Conservation (phyloP, 1,140 invertebrate species). For the Spodoptera frugiperda region DNA sequence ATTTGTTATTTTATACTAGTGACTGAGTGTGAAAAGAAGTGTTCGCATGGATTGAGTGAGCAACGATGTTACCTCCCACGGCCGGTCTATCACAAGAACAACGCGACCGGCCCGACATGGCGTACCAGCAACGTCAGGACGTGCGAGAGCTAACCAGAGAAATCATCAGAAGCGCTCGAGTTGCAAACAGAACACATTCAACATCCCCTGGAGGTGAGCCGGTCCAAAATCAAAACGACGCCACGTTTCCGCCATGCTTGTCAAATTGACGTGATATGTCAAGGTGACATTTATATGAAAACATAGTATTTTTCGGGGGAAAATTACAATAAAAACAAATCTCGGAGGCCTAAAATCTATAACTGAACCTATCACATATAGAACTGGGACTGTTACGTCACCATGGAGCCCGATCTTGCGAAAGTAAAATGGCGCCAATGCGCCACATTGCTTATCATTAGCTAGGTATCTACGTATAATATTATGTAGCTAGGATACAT, state of each 20-base stretch:
- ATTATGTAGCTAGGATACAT: constrained; percentile 23
- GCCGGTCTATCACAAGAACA: constrained; percentile 79
- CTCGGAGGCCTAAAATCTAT: constrained; percentile 44
- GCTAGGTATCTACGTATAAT: constrained; percentile 13
- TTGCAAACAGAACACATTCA: constrained; percentile 77
- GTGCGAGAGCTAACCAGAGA: constrained; percentile 81
- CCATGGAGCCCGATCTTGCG: constrained; percentile 64
- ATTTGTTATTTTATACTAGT: constrained; percentile 59
- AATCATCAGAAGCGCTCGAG: constrained; percentile 79
- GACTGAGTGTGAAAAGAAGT: constrained; percentile 62
- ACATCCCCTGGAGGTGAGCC: constrained; percentile 84
- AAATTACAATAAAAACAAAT: constrained; percentile 63
- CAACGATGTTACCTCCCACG: constrained; percentile 84
- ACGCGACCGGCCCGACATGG: constrained; percentile 79
- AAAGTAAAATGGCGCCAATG: constrained; percentile 87
- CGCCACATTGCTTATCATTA: constrained; percentile 68
- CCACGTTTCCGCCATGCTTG: constrained; percentile 85
- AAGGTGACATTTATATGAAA: constrained; percentile 84
- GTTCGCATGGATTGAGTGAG: constrained; percentile 79
- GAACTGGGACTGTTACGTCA: constrained; percentile 82
- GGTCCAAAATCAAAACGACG: constrained; percentile 80
- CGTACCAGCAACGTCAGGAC: constrained; percentile 81
- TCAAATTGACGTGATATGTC: constrained; percentile 83
- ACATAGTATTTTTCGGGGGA: constrained; percentile 67
- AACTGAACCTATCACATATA: constrained; percentile 52